Percentiles rank a stretch among this genome's conserved stretches.
phyloP scores from a whole-genome alignment of 2,888 invertebrate species.

The Synergus laeviventris region DNA sequence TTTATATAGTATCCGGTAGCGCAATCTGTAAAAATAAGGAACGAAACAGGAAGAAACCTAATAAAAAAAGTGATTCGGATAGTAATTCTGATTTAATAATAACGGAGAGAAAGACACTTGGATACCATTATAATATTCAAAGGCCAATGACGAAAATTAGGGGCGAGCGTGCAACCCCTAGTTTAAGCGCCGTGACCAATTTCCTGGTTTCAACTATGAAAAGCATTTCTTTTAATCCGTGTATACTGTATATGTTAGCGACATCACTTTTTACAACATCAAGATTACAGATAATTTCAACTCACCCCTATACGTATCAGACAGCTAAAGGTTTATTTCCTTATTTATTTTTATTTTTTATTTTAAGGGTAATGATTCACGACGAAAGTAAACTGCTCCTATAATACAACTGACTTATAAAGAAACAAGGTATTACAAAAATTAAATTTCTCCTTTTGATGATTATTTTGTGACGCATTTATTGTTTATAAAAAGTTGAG shows the following conservation, averaged over 20 bases:
- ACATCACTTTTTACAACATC: neutral
- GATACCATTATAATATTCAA: neutral
- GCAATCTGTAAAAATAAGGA: neutral
- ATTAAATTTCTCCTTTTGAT: too few relatives aligned
- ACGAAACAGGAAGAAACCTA: neutral
- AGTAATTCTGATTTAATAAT: neutral
- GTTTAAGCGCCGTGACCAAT: slow-evolving; percentile 12
- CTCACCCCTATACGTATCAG: neutral
- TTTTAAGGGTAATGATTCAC: neutral
- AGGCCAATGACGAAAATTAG: neutral
- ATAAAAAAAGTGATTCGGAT: neutral
- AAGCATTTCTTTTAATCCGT: neutral
- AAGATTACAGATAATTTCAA: slow-evolving; percentile 11
- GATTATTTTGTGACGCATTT: too few relatives aligned
- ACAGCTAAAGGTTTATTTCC: neutral
- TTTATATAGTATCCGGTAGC: too few relatives aligned
- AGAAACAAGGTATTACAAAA: too few relatives aligned
- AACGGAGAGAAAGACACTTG: neutral
- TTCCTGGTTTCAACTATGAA: neutral
- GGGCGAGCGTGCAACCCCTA: neutral
- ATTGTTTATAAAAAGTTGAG: too few relatives aligned
- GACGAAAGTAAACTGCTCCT: neutral
- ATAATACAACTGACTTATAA: neutral
- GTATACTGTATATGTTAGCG: neutral
- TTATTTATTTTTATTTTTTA: neutral